phyloP scores from a whole-genome alignment of 2,113 vertebrate genomes.

The Carassius carassius region DNA sequence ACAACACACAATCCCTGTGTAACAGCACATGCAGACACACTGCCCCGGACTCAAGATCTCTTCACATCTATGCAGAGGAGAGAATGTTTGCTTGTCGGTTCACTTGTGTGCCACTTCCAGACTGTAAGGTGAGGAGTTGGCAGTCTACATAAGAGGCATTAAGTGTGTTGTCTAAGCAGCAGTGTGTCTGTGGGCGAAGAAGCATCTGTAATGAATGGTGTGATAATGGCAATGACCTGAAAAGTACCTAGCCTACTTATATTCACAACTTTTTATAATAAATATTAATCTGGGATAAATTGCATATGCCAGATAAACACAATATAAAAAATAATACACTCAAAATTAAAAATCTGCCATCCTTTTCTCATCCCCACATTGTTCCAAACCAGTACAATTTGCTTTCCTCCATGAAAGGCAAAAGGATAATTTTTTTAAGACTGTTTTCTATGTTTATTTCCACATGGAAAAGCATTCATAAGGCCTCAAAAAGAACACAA shows the following conservation, averaged over 20 bases:
- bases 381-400: not conserved
- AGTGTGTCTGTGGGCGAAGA: not conserved
- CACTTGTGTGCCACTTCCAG: constrained; percentile 1
- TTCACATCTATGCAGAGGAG: not conserved
- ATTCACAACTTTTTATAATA: not conserved
- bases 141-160: not conserved
- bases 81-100: not conserved
- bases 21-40: not conserved
- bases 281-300: not conserved
- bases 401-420: not conserved
- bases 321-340: not conserved
- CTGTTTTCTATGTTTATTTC: too few species aligned
- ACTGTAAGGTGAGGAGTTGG: not conserved
- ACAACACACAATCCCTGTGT: constrained; percentile 37
- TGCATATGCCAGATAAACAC: not conserved
- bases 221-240: not conserved
- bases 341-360: too few species aligned
- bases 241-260: not conserved
- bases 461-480: not conserved
- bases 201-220: not conserved
- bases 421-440: not conserved
- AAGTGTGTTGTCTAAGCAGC: not conserved
- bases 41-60: not conserved
- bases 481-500: too few species aligned
- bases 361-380: too few species aligned